Evolutionary conservation across 2,797 vertebrate species (phyloP).

Genomic region (Lutjanus campechanus): DNA sequence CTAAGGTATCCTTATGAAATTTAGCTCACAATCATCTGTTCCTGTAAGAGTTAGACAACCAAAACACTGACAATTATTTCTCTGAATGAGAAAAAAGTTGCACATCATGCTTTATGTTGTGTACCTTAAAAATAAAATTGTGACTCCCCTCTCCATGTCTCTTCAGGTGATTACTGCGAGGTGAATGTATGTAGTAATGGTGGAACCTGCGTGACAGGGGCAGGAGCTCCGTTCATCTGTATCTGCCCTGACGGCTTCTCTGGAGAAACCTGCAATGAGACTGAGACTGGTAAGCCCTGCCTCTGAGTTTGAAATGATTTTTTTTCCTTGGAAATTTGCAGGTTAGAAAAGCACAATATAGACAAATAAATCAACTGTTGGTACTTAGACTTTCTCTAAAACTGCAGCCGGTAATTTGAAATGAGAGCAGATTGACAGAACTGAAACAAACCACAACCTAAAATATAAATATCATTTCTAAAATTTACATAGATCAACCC

Average conservation of each 20-base stretch:
- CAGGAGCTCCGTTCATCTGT: slow-evolving; percentile 89
- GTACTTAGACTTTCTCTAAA: not conserved
- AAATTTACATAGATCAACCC: not conserved
- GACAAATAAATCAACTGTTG: not conserved
- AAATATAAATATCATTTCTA: not conserved
- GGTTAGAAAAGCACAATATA: not conserved
- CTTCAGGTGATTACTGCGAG: slow-evolving; percentile 90
- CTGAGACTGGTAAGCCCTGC: slow-evolving; percentile 86
- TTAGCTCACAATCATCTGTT: not conserved
- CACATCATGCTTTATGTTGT: not conserved
- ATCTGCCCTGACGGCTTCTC: slow-evolving; percentile 92
- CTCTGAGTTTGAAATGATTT: not conserved
- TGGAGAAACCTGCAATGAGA: slow-evolving; percentile 92
- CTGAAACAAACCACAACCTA: not conserved
- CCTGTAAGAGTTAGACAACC: not conserved
- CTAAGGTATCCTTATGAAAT: too few species aligned
- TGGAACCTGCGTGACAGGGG: slow-evolving; percentile 89
- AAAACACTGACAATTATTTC: not conserved
- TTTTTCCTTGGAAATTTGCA: not conserved
- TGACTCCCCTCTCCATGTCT: not conserved
- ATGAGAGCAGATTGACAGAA: not conserved
- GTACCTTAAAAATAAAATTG: not conserved
- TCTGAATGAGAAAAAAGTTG: not conserved
- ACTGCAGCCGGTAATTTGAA: not conserved
- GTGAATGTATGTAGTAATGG: slow-evolving; percentile 92